Conservation (phyloP, 2,113 vertebrate genomes). For the Pygoscelis antarcticus region DNA sequence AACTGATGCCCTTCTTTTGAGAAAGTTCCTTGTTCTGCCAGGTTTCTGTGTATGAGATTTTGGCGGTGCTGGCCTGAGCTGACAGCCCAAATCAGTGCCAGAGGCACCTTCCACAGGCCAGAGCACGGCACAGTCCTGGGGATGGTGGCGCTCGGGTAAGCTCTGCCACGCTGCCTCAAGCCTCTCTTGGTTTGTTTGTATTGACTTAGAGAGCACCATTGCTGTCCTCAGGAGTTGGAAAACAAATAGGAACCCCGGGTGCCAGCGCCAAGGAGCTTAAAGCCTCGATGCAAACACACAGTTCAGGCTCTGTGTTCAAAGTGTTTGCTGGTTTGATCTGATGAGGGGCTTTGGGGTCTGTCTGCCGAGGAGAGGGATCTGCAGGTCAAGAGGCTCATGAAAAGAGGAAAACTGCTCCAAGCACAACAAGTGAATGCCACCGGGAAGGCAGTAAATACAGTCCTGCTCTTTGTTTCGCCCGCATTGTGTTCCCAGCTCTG, state of each 20-base stretch:
- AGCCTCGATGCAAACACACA: not conserved
- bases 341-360: conserved; percentile 25
- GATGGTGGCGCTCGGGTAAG: accelerated
- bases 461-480: not conserved
- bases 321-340: not conserved
- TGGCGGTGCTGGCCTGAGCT: not conserved
- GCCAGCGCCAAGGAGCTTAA: not conserved
- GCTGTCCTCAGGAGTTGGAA: not conserved
- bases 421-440: not conserved
- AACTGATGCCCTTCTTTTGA: not conserved
- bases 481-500: not conserved
- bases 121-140: not conserved
- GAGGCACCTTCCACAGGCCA: not conserved
- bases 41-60: not conserved
- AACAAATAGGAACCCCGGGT: not conserved
- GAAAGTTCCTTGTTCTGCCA: not conserved
- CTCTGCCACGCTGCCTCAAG: not conserved
- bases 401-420: not conserved
- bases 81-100: not conserved
- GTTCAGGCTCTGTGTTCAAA: not conserved
- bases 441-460: not conserved
- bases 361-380: not conserved
- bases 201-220: not conserved
- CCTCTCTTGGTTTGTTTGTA: not conserved
- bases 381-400: conserved; percentile 57